phyloP scores from a whole-genome alignment of 2,888 invertebrate species.

The Microchrysa polita region DNA sequence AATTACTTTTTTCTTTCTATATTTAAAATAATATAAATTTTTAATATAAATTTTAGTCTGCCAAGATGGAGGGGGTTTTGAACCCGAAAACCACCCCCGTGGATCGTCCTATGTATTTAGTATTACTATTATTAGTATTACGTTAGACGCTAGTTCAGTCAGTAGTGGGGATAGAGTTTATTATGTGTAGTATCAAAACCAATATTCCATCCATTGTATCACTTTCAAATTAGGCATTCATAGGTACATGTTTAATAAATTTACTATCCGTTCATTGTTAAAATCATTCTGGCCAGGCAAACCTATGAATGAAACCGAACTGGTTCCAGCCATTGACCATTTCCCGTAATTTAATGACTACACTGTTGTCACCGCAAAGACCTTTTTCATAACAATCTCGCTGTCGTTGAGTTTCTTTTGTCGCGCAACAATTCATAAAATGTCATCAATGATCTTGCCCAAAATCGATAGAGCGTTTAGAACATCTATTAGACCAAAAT shows the following conservation, averaged over 20 bases:
- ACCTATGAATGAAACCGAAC: conserved; percentile 48
- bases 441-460: conserved; percentile 27
- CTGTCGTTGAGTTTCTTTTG: conserved; percentile 8
- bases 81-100: too few relatives aligned
- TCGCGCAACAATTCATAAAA: conserved; percentile 27
- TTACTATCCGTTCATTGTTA: neutral
- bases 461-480: conserved; percentile 11
- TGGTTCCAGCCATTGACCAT: conserved; percentile 40
- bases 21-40: too few relatives aligned
- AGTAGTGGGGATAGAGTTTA: too few relatives aligned
- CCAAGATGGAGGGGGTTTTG: too few relatives aligned
- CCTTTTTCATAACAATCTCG: neutral
- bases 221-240: neutral
- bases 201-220: neutral
- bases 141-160: too few relatives aligned
- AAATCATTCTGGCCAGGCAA: neutral
- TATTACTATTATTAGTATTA: too few relatives aligned
- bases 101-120: too few relatives aligned
- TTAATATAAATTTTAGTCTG: too few relatives aligned
- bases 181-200: neutral
- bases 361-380: neutral
- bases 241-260: neutral
- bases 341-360: conserved; percentile 32
- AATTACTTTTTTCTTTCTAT: too few relatives aligned
- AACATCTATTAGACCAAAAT: conserved; percentile 40